Conservation (phyloP, 2,113 vertebrate species). For the Chlorodrepanis virens region DNA sequence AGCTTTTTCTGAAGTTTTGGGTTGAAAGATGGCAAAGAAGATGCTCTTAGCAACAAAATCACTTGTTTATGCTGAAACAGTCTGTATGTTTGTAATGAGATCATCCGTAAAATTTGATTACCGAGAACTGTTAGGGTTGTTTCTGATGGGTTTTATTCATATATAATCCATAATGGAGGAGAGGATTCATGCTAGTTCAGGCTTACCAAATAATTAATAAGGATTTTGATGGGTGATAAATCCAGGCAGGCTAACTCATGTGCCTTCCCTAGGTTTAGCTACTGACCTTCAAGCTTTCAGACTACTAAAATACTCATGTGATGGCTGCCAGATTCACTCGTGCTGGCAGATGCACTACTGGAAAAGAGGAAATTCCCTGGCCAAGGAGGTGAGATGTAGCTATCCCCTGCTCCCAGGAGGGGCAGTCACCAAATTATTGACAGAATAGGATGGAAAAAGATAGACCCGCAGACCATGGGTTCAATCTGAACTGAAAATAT, state of each 20-base stretch:
- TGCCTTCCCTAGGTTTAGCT: neutral
- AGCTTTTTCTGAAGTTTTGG: neutral
- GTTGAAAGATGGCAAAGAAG: neutral
- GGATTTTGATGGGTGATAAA: neutral
- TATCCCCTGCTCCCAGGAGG: neutral
- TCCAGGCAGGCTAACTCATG: neutral
- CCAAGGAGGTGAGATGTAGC: neutral
- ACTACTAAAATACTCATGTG: neutral
- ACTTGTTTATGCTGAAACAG: neutral
- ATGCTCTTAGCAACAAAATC: neutral
- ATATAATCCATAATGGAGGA: neutral
- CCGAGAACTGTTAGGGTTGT: neutral
- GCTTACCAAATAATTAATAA: neutral
- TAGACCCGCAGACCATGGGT: neutral
- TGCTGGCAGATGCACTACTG: neutral
- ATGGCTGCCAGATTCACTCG: neutral
- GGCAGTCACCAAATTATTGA: fast-evolving
- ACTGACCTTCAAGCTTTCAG: neutral
- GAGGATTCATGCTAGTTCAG: neutral
- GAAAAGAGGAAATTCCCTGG: neutral
- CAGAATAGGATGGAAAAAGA: neutral
- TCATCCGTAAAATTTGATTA: neutral
- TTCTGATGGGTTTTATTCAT: neutral
- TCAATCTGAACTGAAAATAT: neutral
- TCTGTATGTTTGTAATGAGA: neutral